Conservation (phyloP, 2,797 vertebrate species). For the Buphagus erythrorhynchus region DNA sequence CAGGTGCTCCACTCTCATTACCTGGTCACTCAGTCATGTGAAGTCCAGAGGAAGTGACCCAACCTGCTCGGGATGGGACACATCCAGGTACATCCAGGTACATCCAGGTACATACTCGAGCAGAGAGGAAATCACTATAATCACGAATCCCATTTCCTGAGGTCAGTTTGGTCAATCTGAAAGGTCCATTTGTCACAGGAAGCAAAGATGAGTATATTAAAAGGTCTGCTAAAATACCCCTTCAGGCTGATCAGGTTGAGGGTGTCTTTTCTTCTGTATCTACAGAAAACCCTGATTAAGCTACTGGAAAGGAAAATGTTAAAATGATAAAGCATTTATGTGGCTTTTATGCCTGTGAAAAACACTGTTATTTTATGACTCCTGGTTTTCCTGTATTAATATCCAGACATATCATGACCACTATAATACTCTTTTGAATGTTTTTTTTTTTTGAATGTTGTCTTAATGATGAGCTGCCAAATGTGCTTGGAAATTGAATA, state of each 20-base stretch:
- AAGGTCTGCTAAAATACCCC: neutral
- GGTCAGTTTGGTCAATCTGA: neutral
- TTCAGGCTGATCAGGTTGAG: neutral
- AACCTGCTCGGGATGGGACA: neutral
- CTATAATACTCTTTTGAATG: neutral
- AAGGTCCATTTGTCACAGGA: constrained; percentile 16
- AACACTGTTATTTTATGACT: neutral
- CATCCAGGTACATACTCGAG: neutral
- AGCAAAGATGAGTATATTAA: neutral
- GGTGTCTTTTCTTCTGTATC: neutral
- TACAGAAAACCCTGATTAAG: neutral
- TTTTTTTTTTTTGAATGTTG: neutral
- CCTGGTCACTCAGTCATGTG: fast-evolving
- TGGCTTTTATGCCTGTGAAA: neutral
- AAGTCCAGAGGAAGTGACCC: neutral
- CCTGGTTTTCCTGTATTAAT: neutral
- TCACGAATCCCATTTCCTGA: neutral
- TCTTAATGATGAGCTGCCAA: neutral
- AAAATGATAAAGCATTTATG: neutral
- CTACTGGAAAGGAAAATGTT: neutral
- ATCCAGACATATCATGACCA: neutral
- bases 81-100: neutral
- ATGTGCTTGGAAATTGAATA: neutral
- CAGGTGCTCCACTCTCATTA: neutral
- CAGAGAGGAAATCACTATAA: neutral